A percentile compares a stretch with the other conserved stretches of the same genome.
phyloP scores from a whole-genome alignment of 1,140 invertebrate species.

The Leptoteleia sp. region DNA sequence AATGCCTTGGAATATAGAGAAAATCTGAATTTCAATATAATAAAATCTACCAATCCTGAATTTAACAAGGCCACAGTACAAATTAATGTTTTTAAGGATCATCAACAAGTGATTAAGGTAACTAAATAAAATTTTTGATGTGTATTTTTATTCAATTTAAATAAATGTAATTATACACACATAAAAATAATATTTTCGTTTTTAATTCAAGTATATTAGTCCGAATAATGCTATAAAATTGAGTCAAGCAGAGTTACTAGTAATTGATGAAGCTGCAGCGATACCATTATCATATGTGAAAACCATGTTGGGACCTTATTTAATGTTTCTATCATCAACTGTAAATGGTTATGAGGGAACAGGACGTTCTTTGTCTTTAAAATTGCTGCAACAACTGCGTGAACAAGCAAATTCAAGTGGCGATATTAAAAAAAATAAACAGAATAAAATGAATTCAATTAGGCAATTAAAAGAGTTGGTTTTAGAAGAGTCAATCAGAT shows the following conservation, averaged over 20 bases:
- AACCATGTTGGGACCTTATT: conserved; percentile 93
- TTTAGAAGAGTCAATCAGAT: conserved; percentile 97
- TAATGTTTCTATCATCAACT: conserved; percentile 98
- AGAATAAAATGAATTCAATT: conserved; percentile 75
- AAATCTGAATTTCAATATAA: conserved; percentile 96
- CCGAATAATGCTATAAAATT: conserved; percentile 93
- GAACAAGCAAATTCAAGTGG: conserved; percentile 82
- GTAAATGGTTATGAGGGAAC: conserved; percentile 99
- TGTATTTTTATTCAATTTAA: too few species aligned
- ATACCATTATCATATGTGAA: conserved; percentile 97
- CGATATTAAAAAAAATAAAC: conserved; percentile 76
- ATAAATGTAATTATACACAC: too few species aligned
- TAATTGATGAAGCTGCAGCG: conserved; percentile 99
- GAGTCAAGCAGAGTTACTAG: conserved; percentile 95
- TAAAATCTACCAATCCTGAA: conserved; percentile 97
- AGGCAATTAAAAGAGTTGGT: conserved; percentile 83
- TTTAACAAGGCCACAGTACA: conserved; percentile 98
- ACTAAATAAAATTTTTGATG: too few species aligned
- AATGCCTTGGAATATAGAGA: conserved; percentile 97
- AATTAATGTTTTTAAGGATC: conserved; percentile 94
- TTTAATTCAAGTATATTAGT: conserved; percentile 91
- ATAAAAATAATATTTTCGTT: too few species aligned
- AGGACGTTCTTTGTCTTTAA: conserved; percentile 96
- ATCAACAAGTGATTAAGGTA: conserved; percentile 98
- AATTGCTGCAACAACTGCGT: conserved; percentile 94